Evolutionary conservation across 2,888 invertebrate genomes (phyloP).

Genomic region (Xestia c-nigrum): DNA sequence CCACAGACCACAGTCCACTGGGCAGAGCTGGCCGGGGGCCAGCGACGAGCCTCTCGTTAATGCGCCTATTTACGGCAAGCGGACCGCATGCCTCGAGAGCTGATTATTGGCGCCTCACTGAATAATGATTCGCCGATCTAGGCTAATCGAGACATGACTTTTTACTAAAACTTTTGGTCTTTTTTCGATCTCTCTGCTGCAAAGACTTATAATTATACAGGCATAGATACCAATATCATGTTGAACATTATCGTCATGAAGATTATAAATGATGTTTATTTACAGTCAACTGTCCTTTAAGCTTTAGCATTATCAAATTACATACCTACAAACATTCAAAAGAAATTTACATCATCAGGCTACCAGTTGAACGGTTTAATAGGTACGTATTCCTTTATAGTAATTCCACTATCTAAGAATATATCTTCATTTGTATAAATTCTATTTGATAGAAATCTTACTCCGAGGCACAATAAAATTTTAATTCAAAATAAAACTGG

Average conservation of each 20-base stretch:
- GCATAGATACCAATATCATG: slow-evolving; percentile 10
- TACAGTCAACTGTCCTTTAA: not conserved
- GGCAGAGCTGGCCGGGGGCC: slow-evolving; percentile 46
- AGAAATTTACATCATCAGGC: slow-evolving; percentile 20
- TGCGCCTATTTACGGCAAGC: slow-evolving; percentile 77
- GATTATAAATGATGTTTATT: not conserved
- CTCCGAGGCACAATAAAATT: slow-evolving; percentile 53
- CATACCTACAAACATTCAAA: slow-evolving; percentile 6
- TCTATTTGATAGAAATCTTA: slow-evolving; percentile 55
- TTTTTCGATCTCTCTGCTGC: slow-evolving; percentile 48
- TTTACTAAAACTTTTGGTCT: slow-evolving; percentile 67
- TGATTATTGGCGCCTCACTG: slow-evolving; percentile 84
- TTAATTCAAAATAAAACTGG: slow-evolving; percentile 57
- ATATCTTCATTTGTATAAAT: slow-evolving; percentile 60
- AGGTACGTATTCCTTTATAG: not conserved
- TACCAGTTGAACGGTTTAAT: slow-evolving; percentile 25
- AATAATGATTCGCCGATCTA: slow-evolving; percentile 82
- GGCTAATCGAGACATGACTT: slow-evolving; percentile 83
- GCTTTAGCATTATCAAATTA: not conserved
- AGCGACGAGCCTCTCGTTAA: slow-evolving; percentile 71
- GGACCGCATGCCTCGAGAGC: slow-evolving; percentile 75
- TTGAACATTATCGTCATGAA: not conserved
- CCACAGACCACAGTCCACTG: slow-evolving; percentile 9
- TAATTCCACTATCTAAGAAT: slow-evolving; percentile 28
- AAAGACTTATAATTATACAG: slow-evolving; percentile 1